These are phyloP conservation scores for Chloroceryle inda DNA, from an alignment of 2,797 vertebrate species.

Conservation along the genomic window DNA sequence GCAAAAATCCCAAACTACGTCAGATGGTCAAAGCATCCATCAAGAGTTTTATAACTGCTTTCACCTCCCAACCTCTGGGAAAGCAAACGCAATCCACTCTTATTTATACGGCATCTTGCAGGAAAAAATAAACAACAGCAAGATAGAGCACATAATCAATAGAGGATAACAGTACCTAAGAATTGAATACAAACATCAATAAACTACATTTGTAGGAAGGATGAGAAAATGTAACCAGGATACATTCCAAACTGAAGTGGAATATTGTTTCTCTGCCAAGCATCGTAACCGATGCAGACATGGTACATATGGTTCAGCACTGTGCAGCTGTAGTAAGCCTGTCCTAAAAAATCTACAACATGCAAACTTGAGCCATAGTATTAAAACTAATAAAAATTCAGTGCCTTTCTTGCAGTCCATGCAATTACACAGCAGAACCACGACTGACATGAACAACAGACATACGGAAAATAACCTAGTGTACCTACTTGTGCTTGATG, in stretches of 20 bases:
- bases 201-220: not conserved
- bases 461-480: fast-evolving
- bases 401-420: not conserved
- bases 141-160: not conserved
- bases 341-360: not conserved
- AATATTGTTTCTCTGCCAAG: not conserved
- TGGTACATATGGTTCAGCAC: not conserved
- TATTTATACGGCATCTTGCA: not conserved
- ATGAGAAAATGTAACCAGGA: not conserved
- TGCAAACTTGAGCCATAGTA: not conserved
- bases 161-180: not conserved
- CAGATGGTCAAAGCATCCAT: not conserved
- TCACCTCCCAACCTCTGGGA: not conserved
- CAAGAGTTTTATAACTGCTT: not conserved
- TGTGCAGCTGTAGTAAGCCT: not conserved
- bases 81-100: not conserved
- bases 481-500: conserved; percentile 86
- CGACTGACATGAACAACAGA: not conserved
- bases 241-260: not conserved
- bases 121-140: not conserved
- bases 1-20: not conserved
- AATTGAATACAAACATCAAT: not conserved
- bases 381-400: not conserved
- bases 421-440: not conserved
- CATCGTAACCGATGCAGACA: not conserved